Base-by-base conservation (phyloP, 2,888 invertebrate genomes). In the Oxystoma pomonae region DNA sequence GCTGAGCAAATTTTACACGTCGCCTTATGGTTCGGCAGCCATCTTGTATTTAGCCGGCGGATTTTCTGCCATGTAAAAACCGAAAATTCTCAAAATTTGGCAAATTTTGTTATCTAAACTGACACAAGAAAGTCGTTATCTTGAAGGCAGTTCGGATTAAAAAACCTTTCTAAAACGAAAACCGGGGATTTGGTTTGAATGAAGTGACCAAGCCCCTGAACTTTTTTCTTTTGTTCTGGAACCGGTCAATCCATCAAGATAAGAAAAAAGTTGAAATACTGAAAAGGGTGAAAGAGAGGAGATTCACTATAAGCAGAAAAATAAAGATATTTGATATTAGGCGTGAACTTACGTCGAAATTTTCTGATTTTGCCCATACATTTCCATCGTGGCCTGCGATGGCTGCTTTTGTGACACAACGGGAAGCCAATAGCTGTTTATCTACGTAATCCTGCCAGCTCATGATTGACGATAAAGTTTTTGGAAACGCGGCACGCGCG, bases 361-460 rank as follows among this genome's bases (percentile, higher is more conserved):
- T 91, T 75, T 90, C 93, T 68, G 94, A 94, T 86, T 92, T 94
- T 77, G 94, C 95, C 95, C 95, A 95, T 81, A 94, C 87, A 85
- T 92, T 93, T 81, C 95, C 95, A 83, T 95, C 94, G 86, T 92
- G 94, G 83, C 95, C 95, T 81, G 92, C 93, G 83, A 95, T 95
- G 81, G 93, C 94, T 78, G 94, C 95, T 87, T 92, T 93, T 84
- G 91, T 90, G 79, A 95, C 94, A 90, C 94, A 94, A 83, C 90
- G 90, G 83, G 94, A 94, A 81, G 94, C 94, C 86, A 95, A 87
- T 86, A 95, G 90, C 87, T 95, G 95, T 88, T 94, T 94, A 87
- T 94, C 94, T 84, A 95, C 92, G 87, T 95, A 95, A 90, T 94
- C 94, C 91, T 95, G 94, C 95, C 95, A 95, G 91, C 94, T 94